phyloP scores from a whole-genome alignment of 2,888 invertebrate species.

The Orthonevra nobilis region DNA sequence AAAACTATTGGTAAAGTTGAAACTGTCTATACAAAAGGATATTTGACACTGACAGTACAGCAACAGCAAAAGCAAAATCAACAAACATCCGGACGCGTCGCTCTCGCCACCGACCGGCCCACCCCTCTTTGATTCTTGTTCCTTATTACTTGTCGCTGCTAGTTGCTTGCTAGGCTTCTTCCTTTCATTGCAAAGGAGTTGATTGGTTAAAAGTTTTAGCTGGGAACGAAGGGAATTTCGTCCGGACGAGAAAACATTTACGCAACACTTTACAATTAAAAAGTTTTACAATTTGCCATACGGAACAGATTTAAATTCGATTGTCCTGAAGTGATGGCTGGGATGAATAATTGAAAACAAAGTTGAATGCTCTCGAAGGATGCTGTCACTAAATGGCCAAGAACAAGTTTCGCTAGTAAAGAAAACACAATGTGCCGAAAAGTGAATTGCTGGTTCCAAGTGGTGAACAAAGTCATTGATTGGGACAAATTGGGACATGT shows the following conservation, averaged over 20 bases:
- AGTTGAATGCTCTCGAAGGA: slow-evolving; percentile 24
- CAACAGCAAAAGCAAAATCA: slow-evolving; percentile 27
- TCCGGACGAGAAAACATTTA: slow-evolving; percentile 55
- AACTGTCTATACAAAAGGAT: slow-evolving; percentile 63
- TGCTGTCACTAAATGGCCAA: slow-evolving; percentile 15
- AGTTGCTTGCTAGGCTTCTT: neutral
- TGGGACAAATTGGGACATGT: no score
- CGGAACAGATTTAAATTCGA: slow-evolving; percentile 66
- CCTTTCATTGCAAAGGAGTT: slow-evolving; percentile 53
- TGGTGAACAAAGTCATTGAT: no score
- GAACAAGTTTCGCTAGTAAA: slow-evolving; percentile 37
- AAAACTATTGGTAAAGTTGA: slow-evolving; percentile 56
- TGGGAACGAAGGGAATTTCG: slow-evolving; percentile 44
- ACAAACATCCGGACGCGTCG: slow-evolving; percentile 23
- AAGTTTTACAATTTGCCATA: slow-evolving; percentile 68
- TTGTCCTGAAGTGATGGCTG: slow-evolving; percentile 61
- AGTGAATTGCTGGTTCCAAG: no score
- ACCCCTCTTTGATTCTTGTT: neutral
- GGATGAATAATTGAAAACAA: slow-evolving; percentile 64
- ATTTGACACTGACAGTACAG: slow-evolving; percentile 60
- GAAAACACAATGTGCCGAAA: slow-evolving; percentile 15
- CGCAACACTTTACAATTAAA: slow-evolving; percentile 66
- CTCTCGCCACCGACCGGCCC: no score
- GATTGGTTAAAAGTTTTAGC: slow-evolving; percentile 65
- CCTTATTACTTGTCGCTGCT: slow-evolving; percentile 7